These are phyloP conservation scores for Megaceryle alcyon DNA, from an alignment of 2,797 vertebrate genomes.

Conservation along the genomic window DNA sequence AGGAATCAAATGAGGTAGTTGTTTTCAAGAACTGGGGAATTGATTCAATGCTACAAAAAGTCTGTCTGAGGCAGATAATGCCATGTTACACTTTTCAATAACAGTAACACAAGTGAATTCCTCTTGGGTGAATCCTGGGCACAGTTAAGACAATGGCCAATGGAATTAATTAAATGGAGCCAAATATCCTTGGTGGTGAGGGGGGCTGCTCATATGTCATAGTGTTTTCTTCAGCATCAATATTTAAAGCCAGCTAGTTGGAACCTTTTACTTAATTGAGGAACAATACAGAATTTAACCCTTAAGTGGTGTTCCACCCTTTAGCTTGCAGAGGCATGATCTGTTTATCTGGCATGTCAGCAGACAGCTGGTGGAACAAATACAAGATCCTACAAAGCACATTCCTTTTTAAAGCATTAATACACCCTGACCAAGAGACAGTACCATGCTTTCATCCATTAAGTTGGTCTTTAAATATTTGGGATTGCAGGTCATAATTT, in stretches of 20 bases:
- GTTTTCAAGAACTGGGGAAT: slow-evolving; percentile 69
- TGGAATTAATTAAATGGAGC: slow-evolving; percentile 68
- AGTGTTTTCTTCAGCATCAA: slow-evolving; percentile 34
- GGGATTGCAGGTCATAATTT: slow-evolving; percentile 50
- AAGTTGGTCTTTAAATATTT: slow-evolving; percentile 55
- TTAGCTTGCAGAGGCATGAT: neutral
- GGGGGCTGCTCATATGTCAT: slow-evolving; percentile 32
- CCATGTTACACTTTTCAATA: slow-evolving; percentile 68
- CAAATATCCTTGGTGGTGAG: slow-evolving; percentile 53
- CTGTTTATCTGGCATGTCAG: slow-evolving; percentile 32
- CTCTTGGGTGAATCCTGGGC: slow-evolving; percentile 64
- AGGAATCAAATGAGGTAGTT: slow-evolving; percentile 69
- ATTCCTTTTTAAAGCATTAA: slow-evolving; percentile 61
- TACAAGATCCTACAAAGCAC: slow-evolving; percentile 42
- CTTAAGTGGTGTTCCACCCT: neutral
- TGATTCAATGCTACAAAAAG: slow-evolving; percentile 67
- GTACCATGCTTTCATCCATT: slow-evolving; percentile 49
- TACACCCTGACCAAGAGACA: slow-evolving; percentile 24
- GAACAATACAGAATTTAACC: slow-evolving; percentile 57
- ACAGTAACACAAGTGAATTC: slow-evolving; percentile 43
- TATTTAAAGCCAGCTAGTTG: slow-evolving; percentile 62
- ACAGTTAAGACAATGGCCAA: slow-evolving; percentile 66
- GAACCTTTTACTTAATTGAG: slow-evolving; percentile 62
- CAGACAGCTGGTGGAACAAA: slow-evolving; percentile 69
- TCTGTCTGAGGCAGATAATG: slow-evolving; percentile 74